phyloP scores from a whole-genome alignment of 2,888 invertebrate genomes.

The Agonopterix alstromeriana region DNA sequence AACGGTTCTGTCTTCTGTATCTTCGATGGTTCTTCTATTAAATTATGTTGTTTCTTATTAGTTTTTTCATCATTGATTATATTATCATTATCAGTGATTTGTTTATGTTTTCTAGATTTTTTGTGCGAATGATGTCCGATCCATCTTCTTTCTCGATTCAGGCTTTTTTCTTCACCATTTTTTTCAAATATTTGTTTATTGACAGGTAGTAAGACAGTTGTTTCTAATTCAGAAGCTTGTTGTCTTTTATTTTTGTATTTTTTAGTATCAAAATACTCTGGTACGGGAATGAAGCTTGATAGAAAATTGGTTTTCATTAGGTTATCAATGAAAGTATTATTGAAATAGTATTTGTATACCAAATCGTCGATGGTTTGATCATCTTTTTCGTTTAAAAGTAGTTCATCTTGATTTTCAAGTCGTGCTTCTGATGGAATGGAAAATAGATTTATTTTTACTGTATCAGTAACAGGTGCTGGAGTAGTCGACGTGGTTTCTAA shows the following conservation, averaged over 20 bases:
- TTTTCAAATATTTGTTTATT: slow-evolving; percentile 14
- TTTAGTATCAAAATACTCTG: slow-evolving; percentile 21
- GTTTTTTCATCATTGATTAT: slow-evolving; percentile 4
- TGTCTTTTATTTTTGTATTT: slow-evolving; percentile 44
- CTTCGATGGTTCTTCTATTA: neutral
- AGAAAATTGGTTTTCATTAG: slow-evolving; percentile 53
- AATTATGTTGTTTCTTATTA: neutral
- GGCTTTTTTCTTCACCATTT: slow-evolving; percentile 9
- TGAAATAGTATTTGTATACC: slow-evolving; percentile 66
- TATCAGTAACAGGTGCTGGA: slow-evolving; percentile 29
- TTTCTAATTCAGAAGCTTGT: slow-evolving; percentile 21
- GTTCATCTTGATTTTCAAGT: slow-evolving; percentile 44
- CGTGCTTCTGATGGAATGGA: slow-evolving; percentile 38
- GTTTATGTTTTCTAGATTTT: slow-evolving; percentile 21
- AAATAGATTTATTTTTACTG: slow-evolving; percentile 57
- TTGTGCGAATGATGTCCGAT: slow-evolving; percentile 33
- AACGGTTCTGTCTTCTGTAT: slow-evolving; percentile 34
- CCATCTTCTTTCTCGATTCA: slow-evolving; percentile 47
- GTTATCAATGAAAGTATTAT: slow-evolving; percentile 61
- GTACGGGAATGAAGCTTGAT: slow-evolving; percentile 24
- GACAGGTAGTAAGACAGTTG: slow-evolving; percentile 43
- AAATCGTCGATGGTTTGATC: slow-evolving; percentile 55
- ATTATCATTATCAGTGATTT: slow-evolving; percentile 5
- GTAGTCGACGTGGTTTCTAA: slow-evolving; percentile 18
- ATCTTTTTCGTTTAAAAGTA: slow-evolving; percentile 59